Evolutionary conservation across 1,140 invertebrate genomes (phyloP), one percentile per base, ranked within the genome.

Genomic region (Anagrus nilaparvatae): DNA sequence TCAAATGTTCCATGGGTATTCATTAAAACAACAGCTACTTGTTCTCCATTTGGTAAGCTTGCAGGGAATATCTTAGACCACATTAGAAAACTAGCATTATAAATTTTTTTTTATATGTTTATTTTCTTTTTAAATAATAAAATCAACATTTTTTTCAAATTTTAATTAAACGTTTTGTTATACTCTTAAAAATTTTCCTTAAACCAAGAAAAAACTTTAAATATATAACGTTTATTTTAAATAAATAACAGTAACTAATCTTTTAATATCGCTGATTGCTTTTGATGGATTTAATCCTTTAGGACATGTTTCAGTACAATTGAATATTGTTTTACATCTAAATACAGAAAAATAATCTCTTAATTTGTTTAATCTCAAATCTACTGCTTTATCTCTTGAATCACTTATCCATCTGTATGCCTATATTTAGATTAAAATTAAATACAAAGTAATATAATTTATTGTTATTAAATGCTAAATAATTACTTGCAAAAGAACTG

Each of bases 201-300:
- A n/a, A n/a, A n/a, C n/a, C n/a, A n/a, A n/a, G n/a, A n/a, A n/a
- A n/a, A n/a, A n/a, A n/a, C n/a, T n/a, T n/a, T n/a, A n/a, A n/a
- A n/a, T n/a, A n/a, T n/a, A n/a, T n/a, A n/a, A n/a, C n/a, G n/a
- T n/a, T n/a, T n/a, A n/a, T n/a, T n/a, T n/a, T n/a, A n/a, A n/a
- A n/a, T n/a, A n/a, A n/a, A n/a, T n/a, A n/a, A n/a, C 92, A 4
- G 84, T 79, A 29, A 97, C 65, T 43, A 97, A 61, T 49, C 90
- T 89, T 71, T 97, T 98, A 52, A 98, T 85, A 65, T 97, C 86
- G 13, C 90, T 91, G 63, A 98, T 94, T 10, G 94, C 93, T 60
- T 76, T 77, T 6, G 91, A 94, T 29, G 95, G 95, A 72, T 97
- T 99, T 47, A 99, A 69, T 25, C 91, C 89, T 70, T 86, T 87